These are phyloP conservation scores for Sipha flava DNA, from an alignment of 1,140 invertebrate species.

Conservation along the genomic window DNA sequence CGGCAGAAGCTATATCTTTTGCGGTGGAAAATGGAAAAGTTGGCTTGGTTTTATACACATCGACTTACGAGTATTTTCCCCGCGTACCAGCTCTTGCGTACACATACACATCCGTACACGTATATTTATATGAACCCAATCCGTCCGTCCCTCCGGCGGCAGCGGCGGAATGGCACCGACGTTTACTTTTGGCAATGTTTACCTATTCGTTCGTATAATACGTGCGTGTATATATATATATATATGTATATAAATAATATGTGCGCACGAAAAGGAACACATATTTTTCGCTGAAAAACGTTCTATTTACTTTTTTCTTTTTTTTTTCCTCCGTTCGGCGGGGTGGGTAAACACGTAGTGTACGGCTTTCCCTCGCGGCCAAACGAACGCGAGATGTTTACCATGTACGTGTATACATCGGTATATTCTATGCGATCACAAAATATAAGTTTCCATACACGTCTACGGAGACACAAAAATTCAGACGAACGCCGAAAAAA, in stretches of 20 bases:
- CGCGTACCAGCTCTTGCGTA: no score
- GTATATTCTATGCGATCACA: no score
- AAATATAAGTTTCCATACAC: no score
- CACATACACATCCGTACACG: no score
- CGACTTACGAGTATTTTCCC: no score
- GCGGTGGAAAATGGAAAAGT: conserved; percentile 3
- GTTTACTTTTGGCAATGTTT: conserved; percentile 12
- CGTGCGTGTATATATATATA: neutral
- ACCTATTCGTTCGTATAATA: neutral
- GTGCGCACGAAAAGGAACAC: neutral
- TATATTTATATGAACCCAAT: neutral
- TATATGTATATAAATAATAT: neutral
- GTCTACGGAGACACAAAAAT: no score
- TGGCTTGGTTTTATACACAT: neutral
- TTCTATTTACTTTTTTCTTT: neutral
- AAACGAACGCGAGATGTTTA: neutral
- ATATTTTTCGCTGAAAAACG: neutral
- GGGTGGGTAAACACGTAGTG: neutral
- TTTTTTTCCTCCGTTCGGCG: neutral
- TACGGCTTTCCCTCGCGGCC: no score
- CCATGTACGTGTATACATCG: no score
- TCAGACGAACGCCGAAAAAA: no score
- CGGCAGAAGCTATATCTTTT: neutral
- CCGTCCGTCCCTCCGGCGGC: neutral
- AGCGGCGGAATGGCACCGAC: no score